Conservation (phyloP, 1,140 invertebrate genomes). For the Meloidogyne hapla region DNA sequence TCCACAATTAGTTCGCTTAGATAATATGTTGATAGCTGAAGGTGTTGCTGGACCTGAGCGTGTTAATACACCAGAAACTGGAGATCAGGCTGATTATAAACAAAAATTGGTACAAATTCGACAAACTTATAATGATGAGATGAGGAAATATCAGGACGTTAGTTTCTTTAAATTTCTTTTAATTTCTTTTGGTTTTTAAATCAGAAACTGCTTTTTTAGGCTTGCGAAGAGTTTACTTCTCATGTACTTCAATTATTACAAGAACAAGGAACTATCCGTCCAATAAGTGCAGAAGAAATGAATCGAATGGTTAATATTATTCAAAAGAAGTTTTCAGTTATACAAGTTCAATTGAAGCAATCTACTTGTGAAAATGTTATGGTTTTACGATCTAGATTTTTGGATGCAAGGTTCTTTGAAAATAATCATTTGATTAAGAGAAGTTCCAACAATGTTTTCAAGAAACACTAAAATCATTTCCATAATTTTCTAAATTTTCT, state of each 20-base stretch:
- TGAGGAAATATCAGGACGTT: conserved; percentile 97
- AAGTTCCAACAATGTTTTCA: no score
- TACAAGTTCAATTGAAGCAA: conserved; percentile 99
- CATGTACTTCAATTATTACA: conserved; percentile 96
- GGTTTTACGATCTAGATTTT: conserved; percentile 80
- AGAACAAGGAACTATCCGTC: conserved; percentile 86
- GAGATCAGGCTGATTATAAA: conserved; percentile 98
- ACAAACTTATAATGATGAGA: conserved; percentile 96
- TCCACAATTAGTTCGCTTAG: conserved; percentile 93
- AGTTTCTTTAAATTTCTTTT: not conserved
- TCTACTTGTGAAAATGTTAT: conserved; percentile 99
- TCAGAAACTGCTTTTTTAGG: conserved; percentile 69
- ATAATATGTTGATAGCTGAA: conserved; percentile 99
- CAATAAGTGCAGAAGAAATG: conserved; percentile 69
- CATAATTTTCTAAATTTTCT: conserved; percentile 10
- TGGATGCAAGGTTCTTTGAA: conserved; percentile 60
- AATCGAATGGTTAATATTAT: conserved; percentile 99
- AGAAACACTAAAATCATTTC: no score
- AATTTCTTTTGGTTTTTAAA: not conserved
- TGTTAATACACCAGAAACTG: conserved; percentile 72
- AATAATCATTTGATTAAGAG: no score
- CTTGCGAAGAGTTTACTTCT: conserved; percentile 98
- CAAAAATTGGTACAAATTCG: conserved; percentile 98
- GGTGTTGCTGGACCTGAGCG: conserved; percentile 77
- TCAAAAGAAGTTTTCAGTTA: conserved; percentile 98